Conservation (phyloP, 2,113 vertebrate genomes). For the Ahaetulla prasina region DNA sequence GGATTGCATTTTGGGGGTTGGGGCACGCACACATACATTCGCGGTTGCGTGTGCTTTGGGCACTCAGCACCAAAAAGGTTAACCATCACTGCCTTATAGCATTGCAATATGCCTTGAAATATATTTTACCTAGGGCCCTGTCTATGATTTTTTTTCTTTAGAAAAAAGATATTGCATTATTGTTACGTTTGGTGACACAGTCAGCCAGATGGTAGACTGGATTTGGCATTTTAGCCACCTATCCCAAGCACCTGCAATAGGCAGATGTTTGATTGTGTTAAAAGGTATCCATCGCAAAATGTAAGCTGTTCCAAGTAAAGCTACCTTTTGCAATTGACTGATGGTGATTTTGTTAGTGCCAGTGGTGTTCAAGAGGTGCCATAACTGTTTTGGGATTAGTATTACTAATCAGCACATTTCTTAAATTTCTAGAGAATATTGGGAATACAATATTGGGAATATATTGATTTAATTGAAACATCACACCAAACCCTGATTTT, state of each 20-base stretch:
- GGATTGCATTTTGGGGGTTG: too few relatives aligned
- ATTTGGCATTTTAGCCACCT: not conserved
- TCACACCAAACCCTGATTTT: not conserved
- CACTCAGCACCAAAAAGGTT: too few relatives aligned
- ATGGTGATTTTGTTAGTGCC: not conserved
- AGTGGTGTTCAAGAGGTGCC: not conserved
- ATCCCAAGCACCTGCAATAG: not conserved
- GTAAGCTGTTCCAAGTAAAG: not conserved
- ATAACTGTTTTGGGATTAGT: not conserved
- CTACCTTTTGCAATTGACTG: not conserved
- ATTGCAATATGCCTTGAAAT: not conserved
- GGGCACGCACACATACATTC: too few relatives aligned
- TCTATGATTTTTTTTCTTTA: not conserved
- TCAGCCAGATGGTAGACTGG: not conserved
- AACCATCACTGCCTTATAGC: not conserved
- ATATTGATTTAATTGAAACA: not conserved
- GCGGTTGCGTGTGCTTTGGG: rapidly evolving
- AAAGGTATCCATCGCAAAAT: not conserved
- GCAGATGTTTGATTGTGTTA: not conserved
- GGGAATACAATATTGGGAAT: not conserved
- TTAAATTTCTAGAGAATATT: not conserved
- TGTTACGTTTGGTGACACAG: not conserved
- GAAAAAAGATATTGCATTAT: not conserved
- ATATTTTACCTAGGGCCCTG: not conserved
- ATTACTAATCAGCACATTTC: not conserved